Base-by-base conservation (phyloP, 2,888 invertebrate genomes). In the Sminthurinus aureus region DNA sequence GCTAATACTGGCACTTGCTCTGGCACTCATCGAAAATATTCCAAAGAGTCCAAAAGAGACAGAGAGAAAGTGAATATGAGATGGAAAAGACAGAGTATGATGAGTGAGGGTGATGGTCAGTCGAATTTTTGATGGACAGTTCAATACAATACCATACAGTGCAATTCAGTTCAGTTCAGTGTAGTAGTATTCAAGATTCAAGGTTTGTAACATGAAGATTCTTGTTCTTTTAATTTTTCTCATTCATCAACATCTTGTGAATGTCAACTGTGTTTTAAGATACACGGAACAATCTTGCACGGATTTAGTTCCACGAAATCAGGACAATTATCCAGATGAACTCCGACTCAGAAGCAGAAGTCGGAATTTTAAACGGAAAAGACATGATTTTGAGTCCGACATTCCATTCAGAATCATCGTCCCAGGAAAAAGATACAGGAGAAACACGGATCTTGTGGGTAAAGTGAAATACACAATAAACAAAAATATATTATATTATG, bases 281-380 rank as follows among this genome's bases (percentile, higher is more conserved):
- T 88, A 86, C 81, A 85, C 84, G 9, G 85, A 87, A 58, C 86
- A 87, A 18, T 87, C 87, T 58, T 88, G 88, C 73, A 82, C 86
- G 18, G 87, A 88, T 78, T 82, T 88, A 64, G 82, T 83, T n/a
- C 88, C 88, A 18, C 78, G 86, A 75, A 85, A 85, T 64, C 52
- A 82, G 22, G 84, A 86, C 52, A 67, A 78, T 26, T 38, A 51
- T 20, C 24, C 50, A 24, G 52, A 81, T 51, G 82, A 80, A n/a
- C 82, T 38, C 69, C 79, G 52, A 20, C 38, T 67, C 15, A 18
- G 67, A 26, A 75, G 52, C 13, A 69, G 58, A 38, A 58, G 69
- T 18, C 38, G 79, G 18, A 69, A 66, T 73, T 71, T 64, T 38
- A 85, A 83, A 73, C 77, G 75, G 76, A 85, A 85, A 66, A 81